These are phyloP conservation scores for Elephantulus edwardii DNA, from an alignment of 2,113 vertebrate species.

Conservation along the genomic window DNA sequence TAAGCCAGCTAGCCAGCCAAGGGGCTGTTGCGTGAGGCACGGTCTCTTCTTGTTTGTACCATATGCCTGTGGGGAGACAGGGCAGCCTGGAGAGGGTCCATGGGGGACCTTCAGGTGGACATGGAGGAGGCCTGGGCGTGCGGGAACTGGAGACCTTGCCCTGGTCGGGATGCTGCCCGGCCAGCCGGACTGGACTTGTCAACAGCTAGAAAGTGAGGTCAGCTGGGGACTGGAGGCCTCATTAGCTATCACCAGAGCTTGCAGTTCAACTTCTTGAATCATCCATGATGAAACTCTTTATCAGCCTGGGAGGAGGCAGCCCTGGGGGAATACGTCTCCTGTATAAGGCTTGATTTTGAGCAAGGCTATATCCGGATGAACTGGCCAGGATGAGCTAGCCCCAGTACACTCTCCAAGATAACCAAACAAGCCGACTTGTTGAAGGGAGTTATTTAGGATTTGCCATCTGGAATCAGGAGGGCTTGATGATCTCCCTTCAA, in stretches of 20 bases:
- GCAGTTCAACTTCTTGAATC: slow-evolving; percentile 61
- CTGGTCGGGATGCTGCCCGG: slow-evolving; percentile 57
- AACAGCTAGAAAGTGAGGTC: slow-evolving; percentile 74
- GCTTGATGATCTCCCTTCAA: neutral
- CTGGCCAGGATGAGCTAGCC: slow-evolving; percentile 62
- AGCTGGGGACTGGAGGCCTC: slow-evolving; percentile 34
- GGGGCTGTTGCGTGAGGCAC: accelerated
- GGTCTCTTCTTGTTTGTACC: accelerated
- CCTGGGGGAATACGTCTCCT: slow-evolving; percentile 16
- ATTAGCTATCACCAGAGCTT: slow-evolving; percentile 54
- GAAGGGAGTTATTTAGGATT: neutral
- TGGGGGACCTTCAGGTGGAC: neutral
- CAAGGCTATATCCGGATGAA: slow-evolving; percentile 60
- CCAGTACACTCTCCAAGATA: slow-evolving; percentile 59
- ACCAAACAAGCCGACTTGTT: slow-evolving; percentile 59
- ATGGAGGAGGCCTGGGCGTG: slow-evolving; percentile 29
- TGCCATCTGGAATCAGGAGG: slow-evolving; percentile 45
- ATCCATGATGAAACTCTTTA: slow-evolving; percentile 53
- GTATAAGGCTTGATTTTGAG: slow-evolving; percentile 52
- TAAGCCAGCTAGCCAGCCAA: accelerated
- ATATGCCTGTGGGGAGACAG: neutral
- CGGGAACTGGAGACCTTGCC: slow-evolving; percentile 31
- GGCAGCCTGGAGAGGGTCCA: neutral
- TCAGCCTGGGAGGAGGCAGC: slow-evolving; percentile 53
- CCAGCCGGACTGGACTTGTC: slow-evolving; percentile 66